A percentile compares a stretch with the other conserved stretches of the same genome.
Conservation (phyloP, 2,113 vertebrate species). For the Galemys pyrenaicus region DNA sequence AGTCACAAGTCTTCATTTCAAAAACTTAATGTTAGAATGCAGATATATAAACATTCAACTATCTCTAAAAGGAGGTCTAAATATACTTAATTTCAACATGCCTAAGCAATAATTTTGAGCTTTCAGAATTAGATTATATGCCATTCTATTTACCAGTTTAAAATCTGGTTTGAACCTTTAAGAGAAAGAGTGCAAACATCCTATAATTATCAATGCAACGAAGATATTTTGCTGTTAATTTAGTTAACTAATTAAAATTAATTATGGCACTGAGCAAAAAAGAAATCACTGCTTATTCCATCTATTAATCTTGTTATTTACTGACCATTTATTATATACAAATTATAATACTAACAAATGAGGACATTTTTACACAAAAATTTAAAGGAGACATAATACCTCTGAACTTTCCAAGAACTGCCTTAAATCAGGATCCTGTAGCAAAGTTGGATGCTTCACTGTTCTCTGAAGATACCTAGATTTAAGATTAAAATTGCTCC, state of each 20-base stretch:
- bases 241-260: constrained; percentile 27
- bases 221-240: constrained; percentile 11
- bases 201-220: neutral
- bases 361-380: constrained; percentile 45
- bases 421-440: constrained; percentile 96
- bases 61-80: constrained; percentile 13
- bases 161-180: constrained; percentile 14
- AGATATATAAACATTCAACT: neutral
- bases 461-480: constrained; percentile 96
- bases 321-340: neutral
- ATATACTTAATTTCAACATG: constrained; percentile 42
- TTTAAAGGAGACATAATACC: constrained; percentile 84
- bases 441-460: constrained; percentile 94
- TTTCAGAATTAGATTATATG: neutral
- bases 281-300: neutral
- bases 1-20: constrained; percentile 20
- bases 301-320: neutral
- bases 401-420: constrained; percentile 98
- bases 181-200: neutral
- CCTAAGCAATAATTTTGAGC: constrained; percentile 2
- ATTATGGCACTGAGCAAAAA: neutral
- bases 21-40: neutral
- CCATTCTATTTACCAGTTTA: neutral
- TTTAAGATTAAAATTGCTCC: constrained; percentile 71
- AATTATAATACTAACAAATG: constrained; percentile 30